A percentile compares a stretch with the other conserved stretches of the same genome.
Evolutionary conservation across 1,140 invertebrate genomes (phyloP).

Genomic region (Cyclina sinensis): DNA sequence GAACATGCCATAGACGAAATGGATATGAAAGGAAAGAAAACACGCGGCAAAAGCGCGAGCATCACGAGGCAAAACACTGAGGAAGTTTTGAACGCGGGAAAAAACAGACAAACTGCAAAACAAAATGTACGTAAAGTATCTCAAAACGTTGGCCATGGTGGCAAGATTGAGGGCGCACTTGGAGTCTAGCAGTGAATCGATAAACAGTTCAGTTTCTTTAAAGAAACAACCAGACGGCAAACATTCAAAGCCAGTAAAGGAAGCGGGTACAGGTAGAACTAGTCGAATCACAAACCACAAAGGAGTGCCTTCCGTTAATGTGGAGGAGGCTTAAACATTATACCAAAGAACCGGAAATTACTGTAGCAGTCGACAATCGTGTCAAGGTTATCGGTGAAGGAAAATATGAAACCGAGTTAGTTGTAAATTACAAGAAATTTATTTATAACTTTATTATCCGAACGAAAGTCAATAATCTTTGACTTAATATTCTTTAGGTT

Average conservation of each 20-base stretch:
- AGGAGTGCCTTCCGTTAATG: conserved; percentile 42
- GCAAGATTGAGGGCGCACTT: conserved; percentile 52
- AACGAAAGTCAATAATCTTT: conserved; percentile 10
- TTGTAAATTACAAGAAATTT: too few species aligned
- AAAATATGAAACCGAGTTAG: neutral
- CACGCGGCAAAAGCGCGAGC: conserved; percentile 36
- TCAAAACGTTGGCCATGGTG: conserved; percentile 61
- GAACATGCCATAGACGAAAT: conserved; percentile 52
- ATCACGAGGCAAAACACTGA: conserved; percentile 35
- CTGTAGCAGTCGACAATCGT: too few species aligned
- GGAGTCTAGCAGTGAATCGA: conserved; percentile 61
- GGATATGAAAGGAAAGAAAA: neutral
- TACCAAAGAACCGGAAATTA: neutral
- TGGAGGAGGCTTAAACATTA: conserved; percentile 38
- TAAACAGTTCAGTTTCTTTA: conserved; percentile 56
- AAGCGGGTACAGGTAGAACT: conserved; percentile 8
- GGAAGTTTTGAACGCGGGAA: conserved; percentile 36
- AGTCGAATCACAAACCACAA: conserved; percentile 44
- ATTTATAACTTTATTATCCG: too few species aligned
- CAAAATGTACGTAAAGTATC: conserved; percentile 36
- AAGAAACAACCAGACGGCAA: conserved; percentile 56
- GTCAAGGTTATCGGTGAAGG: neutral
- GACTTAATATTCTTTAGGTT: neutral
- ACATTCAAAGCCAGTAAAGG: conserved; percentile 43
- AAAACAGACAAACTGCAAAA: conserved; percentile 25